A percentile compares a stretch with the other conserved stretches of the same genome.
Evolutionary conservation across 2,888 invertebrate genomes (phyloP).

Genomic region (Cabera pusaria): DNA sequence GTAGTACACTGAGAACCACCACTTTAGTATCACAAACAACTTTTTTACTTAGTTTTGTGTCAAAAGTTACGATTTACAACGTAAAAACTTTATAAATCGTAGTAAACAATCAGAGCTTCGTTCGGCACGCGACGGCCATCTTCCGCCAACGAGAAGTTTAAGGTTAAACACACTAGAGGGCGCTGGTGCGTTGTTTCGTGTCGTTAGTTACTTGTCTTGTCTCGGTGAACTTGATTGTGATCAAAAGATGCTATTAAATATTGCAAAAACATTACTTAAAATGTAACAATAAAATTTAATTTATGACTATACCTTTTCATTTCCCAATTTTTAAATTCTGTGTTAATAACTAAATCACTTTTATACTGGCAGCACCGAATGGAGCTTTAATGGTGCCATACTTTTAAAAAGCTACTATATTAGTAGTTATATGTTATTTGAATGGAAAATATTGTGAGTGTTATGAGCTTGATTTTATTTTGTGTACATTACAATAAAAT

Average conservation of each 20-base stretch:
- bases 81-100: constrained; percentile 70
- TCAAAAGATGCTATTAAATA: too few relatives aligned
- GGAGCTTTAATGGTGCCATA: constrained; percentile 9
- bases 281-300: too few relatives aligned
- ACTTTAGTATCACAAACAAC: constrained; percentile 38
- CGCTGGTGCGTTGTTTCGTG: too few relatives aligned
- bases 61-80: constrained; percentile 45
- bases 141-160: constrained; percentile 73
- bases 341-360: too few relatives aligned
- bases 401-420: constrained; percentile 5
- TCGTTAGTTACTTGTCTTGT: too few relatives aligned
- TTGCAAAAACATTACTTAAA: too few relatives aligned
- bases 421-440: constrained; percentile 10
- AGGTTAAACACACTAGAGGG: constrained; percentile 65
- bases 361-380: constrained; percentile 2
- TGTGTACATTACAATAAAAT: too few relatives aligned
- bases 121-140: constrained; percentile 79
- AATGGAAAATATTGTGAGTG: too few relatives aligned
- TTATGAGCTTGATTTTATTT: too few relatives aligned
- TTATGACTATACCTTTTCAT: too few relatives aligned
- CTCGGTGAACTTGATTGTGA: too few relatives aligned
- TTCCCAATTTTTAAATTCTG: too few relatives aligned
- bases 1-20: constrained; percentile 47
- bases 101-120: constrained; percentile 76
- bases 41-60: constrained; percentile 51